phyloP scores from a whole-genome alignment of 2,888 invertebrate genomes.

The Sarcophaga subvicina region DNA sequence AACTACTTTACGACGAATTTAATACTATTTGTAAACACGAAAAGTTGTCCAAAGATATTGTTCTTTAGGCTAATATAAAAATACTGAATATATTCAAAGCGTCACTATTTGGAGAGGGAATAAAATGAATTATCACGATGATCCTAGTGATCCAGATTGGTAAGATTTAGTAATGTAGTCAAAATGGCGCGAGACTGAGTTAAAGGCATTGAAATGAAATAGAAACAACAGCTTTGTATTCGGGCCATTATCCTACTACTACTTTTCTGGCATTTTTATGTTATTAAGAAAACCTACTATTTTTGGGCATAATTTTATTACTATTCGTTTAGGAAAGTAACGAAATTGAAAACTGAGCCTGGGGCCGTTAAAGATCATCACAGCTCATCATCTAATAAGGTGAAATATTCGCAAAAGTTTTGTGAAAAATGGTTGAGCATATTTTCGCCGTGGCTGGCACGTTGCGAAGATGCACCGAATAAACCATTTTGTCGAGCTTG shows the following conservation, averaged over 20 bases:
- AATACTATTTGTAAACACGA: conserved; percentile 62
- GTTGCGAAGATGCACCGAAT: conserved; percentile 75
- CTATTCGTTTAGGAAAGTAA: conserved; percentile 74
- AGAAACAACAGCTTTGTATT: conserved; percentile 56
- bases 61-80: background rate
- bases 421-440: conserved; percentile 79
- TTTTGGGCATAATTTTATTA: conserved; percentile 48
- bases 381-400: conserved; percentile 69
- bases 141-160: conserved; percentile 79
- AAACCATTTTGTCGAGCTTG: conserved; percentile 79
- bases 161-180: conserved; percentile 67
- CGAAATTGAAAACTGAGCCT: conserved; percentile 75
- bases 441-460: conserved; percentile 78
- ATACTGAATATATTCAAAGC: background rate
- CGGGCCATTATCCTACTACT: conserved; percentile 59
- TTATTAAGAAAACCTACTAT: conserved; percentile 51
- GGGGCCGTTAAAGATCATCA: conserved; percentile 69
- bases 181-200: conserved; percentile 12
- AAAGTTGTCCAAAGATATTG: conserved; percentile 9
- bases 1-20: conserved; percentile 39
- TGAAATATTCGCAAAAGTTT: conserved; percentile 78
- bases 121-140: conserved; percentile 78
- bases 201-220: conserved; percentile 11
- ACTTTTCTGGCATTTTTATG: conserved; percentile 48
- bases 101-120: background rate